A percentile compares a stretch with the other conserved stretches of the same genome.
Evolutionary conservation across 2,113 vertebrate genomes (phyloP).

Genomic region (Cinclus mexicanus): DNA sequence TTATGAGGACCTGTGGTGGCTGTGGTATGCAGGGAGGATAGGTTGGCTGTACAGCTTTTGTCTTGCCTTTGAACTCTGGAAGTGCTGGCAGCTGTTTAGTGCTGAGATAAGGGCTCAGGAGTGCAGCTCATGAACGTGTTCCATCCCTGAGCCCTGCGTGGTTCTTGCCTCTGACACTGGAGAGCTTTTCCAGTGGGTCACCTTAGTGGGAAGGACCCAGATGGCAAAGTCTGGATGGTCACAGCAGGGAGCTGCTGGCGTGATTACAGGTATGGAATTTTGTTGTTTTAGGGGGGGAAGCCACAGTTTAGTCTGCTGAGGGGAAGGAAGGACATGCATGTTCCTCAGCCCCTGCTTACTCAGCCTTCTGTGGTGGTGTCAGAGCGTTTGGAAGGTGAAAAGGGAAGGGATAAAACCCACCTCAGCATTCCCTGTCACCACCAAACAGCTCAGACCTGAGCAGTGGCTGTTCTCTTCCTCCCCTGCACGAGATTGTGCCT

Average conservation of each 20-base stretch:
- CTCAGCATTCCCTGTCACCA: not conserved
- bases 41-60: not conserved
- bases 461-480: not conserved
- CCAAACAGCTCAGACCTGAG: not conserved
- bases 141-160: accelerated
- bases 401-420: not conserved
- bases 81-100: not conserved
- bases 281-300: constrained; percentile 27
- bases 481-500: not conserved
- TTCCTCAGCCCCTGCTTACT: not conserved
- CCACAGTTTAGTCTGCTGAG: constrained; percentile 64
- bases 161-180: not conserved
- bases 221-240: not conserved
- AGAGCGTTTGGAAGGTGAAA: not conserved
- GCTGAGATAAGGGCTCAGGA: not conserved
- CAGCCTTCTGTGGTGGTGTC: not conserved
- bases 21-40: constrained; percentile 25
- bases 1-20: not conserved
- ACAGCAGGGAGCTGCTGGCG: not conserved
- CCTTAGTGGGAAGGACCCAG: not conserved
- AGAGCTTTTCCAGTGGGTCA: not conserved
- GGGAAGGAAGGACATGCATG: not conserved
- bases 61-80: not conserved
- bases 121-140: not conserved
- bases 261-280: constrained; percentile 31